A percentile compares a stretch with the other conserved stretches of the same genome.
These are phyloP conservation scores for Heliconius aoede DNA, from an alignment of 2,888 invertebrate genomes.

Conservation along the genomic window DNA sequence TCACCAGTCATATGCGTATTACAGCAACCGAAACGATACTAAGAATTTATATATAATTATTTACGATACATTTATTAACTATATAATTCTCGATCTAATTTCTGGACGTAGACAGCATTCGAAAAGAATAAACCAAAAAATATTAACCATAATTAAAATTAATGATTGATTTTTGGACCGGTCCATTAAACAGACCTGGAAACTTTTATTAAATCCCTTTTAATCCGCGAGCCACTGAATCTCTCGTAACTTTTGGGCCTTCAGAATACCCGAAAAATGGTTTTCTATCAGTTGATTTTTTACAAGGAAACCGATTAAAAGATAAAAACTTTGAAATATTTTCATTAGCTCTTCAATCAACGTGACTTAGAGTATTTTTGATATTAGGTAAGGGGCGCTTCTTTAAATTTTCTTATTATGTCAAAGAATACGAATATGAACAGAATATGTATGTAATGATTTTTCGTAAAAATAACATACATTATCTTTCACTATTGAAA, in stretches of 20 bases:
- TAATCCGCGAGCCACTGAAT: constrained; percentile 44
- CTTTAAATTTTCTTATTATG: neutral
- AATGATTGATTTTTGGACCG: constrained; percentile 44
- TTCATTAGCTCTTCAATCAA: constrained; percentile 16
- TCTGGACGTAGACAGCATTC: neutral
- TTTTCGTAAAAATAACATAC: neutral
- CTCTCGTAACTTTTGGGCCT: constrained; percentile 43
- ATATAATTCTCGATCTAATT: neutral
- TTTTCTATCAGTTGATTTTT: constrained; percentile 1
- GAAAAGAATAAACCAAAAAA: neutral
- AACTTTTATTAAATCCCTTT: constrained; percentile 45
- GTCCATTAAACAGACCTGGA: constrained; percentile 43
- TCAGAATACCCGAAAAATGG: constrained; percentile 33
- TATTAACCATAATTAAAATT: constrained; percentile 40
- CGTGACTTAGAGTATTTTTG: neutral
- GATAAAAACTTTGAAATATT: constrained; percentile 24
- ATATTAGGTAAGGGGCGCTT: too few species aligned
- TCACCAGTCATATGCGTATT: too few species aligned
- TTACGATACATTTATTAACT: too few species aligned
- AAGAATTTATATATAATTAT: too few species aligned
- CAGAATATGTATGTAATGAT: neutral
- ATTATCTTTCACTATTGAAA: too few species aligned
- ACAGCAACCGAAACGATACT: too few species aligned
- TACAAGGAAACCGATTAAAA: constrained; percentile 26
- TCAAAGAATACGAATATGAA: neutral